phyloP scores from a whole-genome alignment of 30 jellyfish, hydroid and myxozoan species.

The Mastigias papua region DNA sequence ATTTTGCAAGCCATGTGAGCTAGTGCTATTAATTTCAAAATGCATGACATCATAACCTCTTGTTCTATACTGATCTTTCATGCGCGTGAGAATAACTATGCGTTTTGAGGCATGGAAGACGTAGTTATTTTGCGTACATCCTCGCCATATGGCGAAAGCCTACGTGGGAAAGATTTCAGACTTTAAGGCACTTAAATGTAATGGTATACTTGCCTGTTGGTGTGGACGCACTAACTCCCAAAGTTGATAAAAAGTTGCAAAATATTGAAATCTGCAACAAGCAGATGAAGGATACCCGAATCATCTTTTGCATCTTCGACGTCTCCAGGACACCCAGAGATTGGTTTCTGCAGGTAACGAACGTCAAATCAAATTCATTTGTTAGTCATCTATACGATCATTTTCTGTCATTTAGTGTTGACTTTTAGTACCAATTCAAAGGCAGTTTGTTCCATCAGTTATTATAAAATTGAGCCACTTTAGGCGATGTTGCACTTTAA shows the following conservation, averaged over 20 bases:
- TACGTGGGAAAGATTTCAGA: neutral
- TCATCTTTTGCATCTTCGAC: neutral
- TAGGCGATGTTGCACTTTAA: neutral
- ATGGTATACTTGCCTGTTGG: slow-evolving; percentile 25
- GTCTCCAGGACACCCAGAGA: neutral
- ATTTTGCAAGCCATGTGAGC: no score
- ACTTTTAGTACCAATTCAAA: neutral
- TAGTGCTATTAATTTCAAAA: no score
- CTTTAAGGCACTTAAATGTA: neutral
- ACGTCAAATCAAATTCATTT: slow-evolving; percentile 1
- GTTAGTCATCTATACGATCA: neutral
- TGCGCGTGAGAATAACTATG: no score
- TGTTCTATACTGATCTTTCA: no score
- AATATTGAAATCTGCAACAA: slow-evolving; percentile 1
- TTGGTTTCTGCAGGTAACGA: neutral
- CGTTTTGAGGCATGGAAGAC: no score
- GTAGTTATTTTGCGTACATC: neutral
- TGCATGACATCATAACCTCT: no score
- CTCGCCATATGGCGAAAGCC: neutral
- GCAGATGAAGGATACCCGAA: slow-evolving; percentile 2
- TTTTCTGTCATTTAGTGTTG: neutral
- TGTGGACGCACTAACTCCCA: neutral
- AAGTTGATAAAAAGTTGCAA: neutral
- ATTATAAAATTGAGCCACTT: neutral
- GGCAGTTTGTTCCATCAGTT: neutral